Evolutionary conservation across 1,140 invertebrate genomes (phyloP).

Genomic region (Potamilus streckersoni): DNA sequence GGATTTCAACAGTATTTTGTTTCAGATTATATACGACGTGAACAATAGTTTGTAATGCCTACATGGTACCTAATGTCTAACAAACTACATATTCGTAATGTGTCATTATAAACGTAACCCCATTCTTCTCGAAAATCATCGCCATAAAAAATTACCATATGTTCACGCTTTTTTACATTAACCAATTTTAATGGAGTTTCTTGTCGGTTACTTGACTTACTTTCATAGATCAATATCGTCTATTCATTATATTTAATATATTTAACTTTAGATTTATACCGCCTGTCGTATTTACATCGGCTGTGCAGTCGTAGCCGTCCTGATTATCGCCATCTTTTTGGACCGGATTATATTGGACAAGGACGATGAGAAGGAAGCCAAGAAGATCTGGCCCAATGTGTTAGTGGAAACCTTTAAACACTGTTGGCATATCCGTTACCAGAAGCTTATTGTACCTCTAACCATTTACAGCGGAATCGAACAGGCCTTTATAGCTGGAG

Average conservation of each 20-base stretch:
- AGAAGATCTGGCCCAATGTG: constrained; percentile 73
- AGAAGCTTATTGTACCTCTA: constrained; percentile 91
- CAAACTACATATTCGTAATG: too few species aligned
- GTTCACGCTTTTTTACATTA: too few species aligned
- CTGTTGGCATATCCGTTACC: constrained; percentile 78
- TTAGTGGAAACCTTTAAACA: constrained; percentile 90
- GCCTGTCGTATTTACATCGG: constrained; percentile 88
- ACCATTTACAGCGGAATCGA: constrained; percentile 97
- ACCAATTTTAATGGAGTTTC: not conserved
- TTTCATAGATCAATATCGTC: not conserved
- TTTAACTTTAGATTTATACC: constrained; percentile 67
- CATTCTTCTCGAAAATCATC: not conserved
- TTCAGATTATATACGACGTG: too few species aligned
- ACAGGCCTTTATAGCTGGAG: constrained; percentile 95
- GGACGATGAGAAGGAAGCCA: constrained; percentile 2
- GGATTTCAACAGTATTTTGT: too few species aligned
- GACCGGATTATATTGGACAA: constrained; percentile 72
- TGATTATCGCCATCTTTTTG: constrained; percentile 86
- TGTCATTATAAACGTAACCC: not conserved
- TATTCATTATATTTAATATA: not conserved
- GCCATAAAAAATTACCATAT: not conserved
- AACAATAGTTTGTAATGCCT: too few species aligned
- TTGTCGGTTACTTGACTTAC: not conserved
- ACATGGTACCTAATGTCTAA: too few species aligned
- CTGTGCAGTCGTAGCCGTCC: constrained; percentile 84